Conservation (phyloP, 1,140 invertebrate genomes). For the Drusus annulatus region DNA sequence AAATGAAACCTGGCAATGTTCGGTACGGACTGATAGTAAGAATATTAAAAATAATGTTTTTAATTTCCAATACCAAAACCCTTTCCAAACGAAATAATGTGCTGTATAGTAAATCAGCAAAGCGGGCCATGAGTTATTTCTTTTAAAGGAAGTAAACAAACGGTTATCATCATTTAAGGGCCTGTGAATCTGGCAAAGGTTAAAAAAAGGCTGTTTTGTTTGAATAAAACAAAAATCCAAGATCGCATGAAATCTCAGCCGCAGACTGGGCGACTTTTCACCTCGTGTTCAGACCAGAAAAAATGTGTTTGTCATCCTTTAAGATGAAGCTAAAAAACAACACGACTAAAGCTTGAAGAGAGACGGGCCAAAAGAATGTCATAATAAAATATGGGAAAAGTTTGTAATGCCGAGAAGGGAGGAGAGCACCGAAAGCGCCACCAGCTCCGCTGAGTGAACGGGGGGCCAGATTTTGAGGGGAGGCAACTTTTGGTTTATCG, state of each 20-base stretch:
- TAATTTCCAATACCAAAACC: too few species aligned
- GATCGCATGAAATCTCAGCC: background rate
- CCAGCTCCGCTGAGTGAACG: background rate
- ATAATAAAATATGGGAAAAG: conserved; percentile 57
- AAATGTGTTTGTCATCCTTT: conserved; percentile 55
- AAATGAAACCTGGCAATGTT: too few species aligned
- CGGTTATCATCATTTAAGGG: too few species aligned
- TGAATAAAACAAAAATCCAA: background rate
- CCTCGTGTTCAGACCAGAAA: conserved; percentile 12
- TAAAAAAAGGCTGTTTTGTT: background rate
- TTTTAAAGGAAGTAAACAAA: too few species aligned
- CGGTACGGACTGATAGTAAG: too few species aligned
- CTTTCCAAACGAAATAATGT: too few species aligned
- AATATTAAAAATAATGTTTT: too few species aligned
- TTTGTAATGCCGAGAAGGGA: conserved; percentile 49
- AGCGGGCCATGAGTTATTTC: too few species aligned
- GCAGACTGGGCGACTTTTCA: background rate
- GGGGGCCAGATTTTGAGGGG: conserved; percentile 44
- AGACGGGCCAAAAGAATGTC: conserved; percentile 50
- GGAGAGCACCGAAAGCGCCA: background rate
- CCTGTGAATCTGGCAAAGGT: too few species aligned
- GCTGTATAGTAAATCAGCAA: too few species aligned
- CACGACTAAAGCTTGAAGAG: conserved; percentile 25
- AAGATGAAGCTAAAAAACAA: conserved; percentile 48
- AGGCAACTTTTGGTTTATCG: conserved; percentile 43